Evolutionary conservation across 2,113 vertebrate species (phyloP).

Genomic region (Dicaeum eximium): DNA sequence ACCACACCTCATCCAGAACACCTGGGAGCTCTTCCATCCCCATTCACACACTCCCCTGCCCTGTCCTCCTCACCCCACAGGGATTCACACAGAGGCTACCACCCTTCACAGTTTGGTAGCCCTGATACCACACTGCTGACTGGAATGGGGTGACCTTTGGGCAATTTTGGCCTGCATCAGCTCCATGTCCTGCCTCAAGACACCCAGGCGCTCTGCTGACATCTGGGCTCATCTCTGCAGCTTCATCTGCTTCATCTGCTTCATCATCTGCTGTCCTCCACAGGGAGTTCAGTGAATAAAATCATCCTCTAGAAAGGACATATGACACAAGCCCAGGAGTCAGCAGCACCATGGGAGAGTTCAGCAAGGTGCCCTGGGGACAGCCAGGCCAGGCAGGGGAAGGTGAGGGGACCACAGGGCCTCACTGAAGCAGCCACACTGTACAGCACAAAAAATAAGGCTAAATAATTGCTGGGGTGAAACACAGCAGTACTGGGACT

Average conservation of each 20-base stretch:
- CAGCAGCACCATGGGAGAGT: neutral
- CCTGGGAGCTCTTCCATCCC: neutral
- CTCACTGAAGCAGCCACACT: fast-evolving
- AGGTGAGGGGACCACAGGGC: neutral
- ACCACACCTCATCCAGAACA: neutral
- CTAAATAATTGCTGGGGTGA: neutral
- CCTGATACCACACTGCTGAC: neutral
- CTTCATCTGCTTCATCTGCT: too few species aligned
- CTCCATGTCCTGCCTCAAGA: neutral
- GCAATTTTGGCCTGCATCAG: neutral
- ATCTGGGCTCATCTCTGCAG: slow-evolving; percentile 63
- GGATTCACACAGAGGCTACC: neutral
- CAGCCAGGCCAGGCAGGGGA: neutral
- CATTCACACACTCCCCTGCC: too few species aligned
- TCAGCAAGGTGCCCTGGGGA: neutral
- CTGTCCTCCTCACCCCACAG: neutral
- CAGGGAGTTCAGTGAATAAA: slow-evolving; percentile 70
- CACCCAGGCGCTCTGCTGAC: neutral
- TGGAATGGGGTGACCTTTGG: neutral
- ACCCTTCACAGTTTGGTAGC: neutral
- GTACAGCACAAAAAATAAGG: neutral
- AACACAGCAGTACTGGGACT: neutral
- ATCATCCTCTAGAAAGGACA: slow-evolving; percentile 70
- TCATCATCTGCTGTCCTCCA: slow-evolving; percentile 59
- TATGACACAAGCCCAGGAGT: neutral